Evolutionary conservation across 2,797 vertebrate genomes (phyloP).

Genomic region (Nannoperca australis): DNA sequence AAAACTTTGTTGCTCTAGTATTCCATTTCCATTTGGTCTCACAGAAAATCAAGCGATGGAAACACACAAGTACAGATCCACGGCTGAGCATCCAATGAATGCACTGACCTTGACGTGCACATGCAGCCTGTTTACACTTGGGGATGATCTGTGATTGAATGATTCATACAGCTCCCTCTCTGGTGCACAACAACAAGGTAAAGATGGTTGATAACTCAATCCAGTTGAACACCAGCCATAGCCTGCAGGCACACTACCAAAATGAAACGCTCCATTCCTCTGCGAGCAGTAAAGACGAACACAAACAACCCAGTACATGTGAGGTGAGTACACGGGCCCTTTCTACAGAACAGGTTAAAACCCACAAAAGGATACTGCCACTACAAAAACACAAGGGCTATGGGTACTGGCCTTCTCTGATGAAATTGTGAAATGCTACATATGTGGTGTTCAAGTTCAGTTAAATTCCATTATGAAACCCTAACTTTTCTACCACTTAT

Average conservation of each 20-base stretch:
- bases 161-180: slow-evolving; percentile 51
- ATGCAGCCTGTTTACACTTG: slow-evolving; percentile 20
- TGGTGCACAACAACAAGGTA: slow-evolving; percentile 44
- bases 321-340: slow-evolving; percentile 11
- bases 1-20: not conserved
- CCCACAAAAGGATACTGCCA: slow-evolving; percentile 11
- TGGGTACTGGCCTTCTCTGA: not conserved
- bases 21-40: slow-evolving; percentile 9
- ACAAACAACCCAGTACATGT: slow-evolving; percentile 28
- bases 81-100: slow-evolving; percentile 32
- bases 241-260: slow-evolving; percentile 51
- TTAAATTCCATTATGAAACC: not conserved
- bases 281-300: slow-evolving; percentile 43
- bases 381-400: slow-evolving; percentile 5
- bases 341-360: not conserved
- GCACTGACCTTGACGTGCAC: slow-evolving; percentile 8
- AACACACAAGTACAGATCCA: not conserved
- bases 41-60: not conserved
- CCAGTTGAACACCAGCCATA: slow-evolving; percentile 59
- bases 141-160: slow-evolving; percentile 44
- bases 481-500: not conserved
- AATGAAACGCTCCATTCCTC: slow-evolving; percentile 59
- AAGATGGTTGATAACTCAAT: slow-evolving; percentile 65
- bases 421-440: not conserved
- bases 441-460: not conserved